These are phyloP conservation scores for Gobius niger DNA, from an alignment of 2,113 vertebrate genomes.

Conservation along the genomic window DNA sequence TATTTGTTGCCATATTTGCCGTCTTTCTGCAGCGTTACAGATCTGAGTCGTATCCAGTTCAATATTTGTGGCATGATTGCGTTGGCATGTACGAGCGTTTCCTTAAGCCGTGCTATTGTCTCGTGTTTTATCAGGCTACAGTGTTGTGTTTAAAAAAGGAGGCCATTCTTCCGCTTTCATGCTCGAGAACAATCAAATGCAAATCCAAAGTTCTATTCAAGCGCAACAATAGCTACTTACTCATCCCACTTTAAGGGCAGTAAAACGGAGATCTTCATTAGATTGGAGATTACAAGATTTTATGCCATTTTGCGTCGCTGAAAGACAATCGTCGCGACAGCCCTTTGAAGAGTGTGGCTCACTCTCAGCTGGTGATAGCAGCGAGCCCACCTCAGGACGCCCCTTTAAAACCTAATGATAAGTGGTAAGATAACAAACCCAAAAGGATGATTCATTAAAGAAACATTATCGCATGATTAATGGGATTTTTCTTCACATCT, in stretches of 20 bases:
- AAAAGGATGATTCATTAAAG: too few relatives aligned
- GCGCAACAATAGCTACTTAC: constrained; percentile 4
- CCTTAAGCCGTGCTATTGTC: neutral
- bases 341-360: neutral
- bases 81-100: neutral
- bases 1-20: too few relatives aligned
- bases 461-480: too few relatives aligned
- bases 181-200: neutral
- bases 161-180: neutral
- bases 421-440: too few relatives aligned
- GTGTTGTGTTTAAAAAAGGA: neutral
- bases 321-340: neutral
- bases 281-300: neutral
- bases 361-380: neutral
- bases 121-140: neutral
- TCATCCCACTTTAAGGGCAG: neutral
- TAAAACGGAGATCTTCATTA: neutral
- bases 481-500: too few relatives aligned
- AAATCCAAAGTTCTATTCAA: neutral
- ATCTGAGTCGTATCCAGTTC: neutral
- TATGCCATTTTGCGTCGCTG: neutral
- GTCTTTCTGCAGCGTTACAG: too few relatives aligned
- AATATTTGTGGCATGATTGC: neutral
- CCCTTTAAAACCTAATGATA: too few relatives aligned
- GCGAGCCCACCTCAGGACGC: too few relatives aligned